phyloP scores from a whole-genome alignment of 2,888 invertebrate genomes.

The Lepidochitona cinerea region DNA sequence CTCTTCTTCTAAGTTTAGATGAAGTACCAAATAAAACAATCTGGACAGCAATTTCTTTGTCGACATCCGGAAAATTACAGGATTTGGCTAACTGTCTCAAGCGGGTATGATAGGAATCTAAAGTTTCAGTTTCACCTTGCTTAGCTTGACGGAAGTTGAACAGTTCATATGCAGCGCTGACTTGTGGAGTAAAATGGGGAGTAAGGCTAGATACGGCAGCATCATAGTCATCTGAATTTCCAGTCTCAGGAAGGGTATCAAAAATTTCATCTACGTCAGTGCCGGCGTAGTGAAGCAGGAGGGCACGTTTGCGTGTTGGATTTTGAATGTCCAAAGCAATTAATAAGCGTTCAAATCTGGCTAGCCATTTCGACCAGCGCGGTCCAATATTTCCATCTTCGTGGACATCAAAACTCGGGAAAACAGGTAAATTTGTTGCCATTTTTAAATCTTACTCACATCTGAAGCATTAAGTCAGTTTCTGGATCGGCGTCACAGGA shows the following conservation, averaged over 20 bases:
- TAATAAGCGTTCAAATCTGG: slow-evolving; percentile 12
- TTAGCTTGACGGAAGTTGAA: slow-evolving; percentile 1
- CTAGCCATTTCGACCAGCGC: slow-evolving; percentile 9
- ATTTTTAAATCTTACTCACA: too few relatives aligned
- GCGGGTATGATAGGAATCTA: slow-evolving; percentile 11
- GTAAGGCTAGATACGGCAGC: background rate
- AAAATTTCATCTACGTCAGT: slow-evolving; percentile 11
- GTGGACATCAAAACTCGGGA: background rate
- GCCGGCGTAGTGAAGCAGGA: slow-evolving; percentile 12
- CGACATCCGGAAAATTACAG: too few relatives aligned
- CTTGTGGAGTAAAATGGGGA: slow-evolving; percentile 7
- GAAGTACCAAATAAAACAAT: background rate
- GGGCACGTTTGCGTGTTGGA: slow-evolving; percentile 1
- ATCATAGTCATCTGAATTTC: background rate
- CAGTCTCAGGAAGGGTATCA: slow-evolving; percentile 10
- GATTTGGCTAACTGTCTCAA: slow-evolving; percentile 8
- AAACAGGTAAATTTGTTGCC: background rate
- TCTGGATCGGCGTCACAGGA: too few relatives aligned
- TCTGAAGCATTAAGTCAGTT: too few relatives aligned
- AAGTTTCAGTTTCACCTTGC: slow-evolving; percentile 9
- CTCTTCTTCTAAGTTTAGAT: background rate
- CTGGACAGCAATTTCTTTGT: slow-evolving; percentile 6
- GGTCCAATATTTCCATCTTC: background rate
- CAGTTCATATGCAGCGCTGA: slow-evolving; percentile 7
- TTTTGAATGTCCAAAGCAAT: slow-evolving; percentile 5